A percentile compares a stretch with the other conserved stretches of the same genome.
phyloP scores from a whole-genome alignment of 1,140 invertebrate species.

The Anoplolepis gracilipes region DNA sequence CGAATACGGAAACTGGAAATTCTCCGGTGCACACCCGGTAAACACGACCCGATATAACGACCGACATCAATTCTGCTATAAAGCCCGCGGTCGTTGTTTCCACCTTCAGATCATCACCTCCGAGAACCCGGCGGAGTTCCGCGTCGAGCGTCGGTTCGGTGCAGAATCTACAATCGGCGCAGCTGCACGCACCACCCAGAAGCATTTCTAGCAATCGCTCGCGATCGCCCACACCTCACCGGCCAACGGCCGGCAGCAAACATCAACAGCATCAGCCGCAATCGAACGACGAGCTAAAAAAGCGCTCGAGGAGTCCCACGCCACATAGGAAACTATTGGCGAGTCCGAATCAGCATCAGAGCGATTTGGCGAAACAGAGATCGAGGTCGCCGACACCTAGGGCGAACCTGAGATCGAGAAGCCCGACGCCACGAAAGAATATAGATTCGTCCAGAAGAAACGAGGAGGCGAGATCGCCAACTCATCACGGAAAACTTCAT shows the following conservation, averaged over 20 bases:
- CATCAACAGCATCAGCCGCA: conserved; percentile 67
- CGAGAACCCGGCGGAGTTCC: conserved; percentile 86
- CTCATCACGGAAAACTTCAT: conserved; percentile 67
- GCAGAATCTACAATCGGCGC: conserved; percentile 79
- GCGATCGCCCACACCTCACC: conserved; percentile 86
- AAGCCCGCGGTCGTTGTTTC: conserved; percentile 28
- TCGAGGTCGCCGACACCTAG: conserved; percentile 84
- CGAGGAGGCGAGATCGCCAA: conserved; percentile 77
- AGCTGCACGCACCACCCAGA: conserved; percentile 80
- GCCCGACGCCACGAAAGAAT: conserved; percentile 76
- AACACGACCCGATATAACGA: conserved; percentile 19
- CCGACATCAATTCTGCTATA: conserved; percentile 45
- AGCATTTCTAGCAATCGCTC: conserved; percentile 84
- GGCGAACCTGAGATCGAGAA: conserved; percentile 72
- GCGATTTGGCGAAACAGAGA: conserved; percentile 75
- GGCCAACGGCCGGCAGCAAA: conserved; percentile 58
- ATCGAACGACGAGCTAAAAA: conserved; percentile 81
- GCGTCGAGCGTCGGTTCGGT: conserved; percentile 85
- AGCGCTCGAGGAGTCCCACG: conserved; percentile 84
- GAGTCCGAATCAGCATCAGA: conserved; percentile 72
- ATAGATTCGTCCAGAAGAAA: conserved; percentile 70
- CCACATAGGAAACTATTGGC: conserved; percentile 78
- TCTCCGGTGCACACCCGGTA: background rate
- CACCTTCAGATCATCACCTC: conserved; percentile 86
- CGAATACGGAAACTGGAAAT: conserved; percentile 36